Evolutionary conservation across 2,113 vertebrate species (phyloP), one percentile per base, ranked within the genome.

Genomic region (Glaucomys volans): DNA sequence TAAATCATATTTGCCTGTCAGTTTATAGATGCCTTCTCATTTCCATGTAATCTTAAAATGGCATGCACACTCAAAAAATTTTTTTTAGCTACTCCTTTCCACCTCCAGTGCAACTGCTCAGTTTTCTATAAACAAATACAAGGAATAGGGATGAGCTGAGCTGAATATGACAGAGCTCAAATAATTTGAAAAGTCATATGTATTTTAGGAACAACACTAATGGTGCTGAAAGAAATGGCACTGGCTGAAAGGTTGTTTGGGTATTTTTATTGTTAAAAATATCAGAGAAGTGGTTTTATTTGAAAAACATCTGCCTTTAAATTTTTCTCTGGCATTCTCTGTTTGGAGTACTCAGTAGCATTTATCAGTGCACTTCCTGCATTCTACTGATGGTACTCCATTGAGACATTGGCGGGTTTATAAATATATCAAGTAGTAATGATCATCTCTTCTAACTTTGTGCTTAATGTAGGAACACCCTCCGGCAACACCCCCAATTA

Each of bases 241-340:
- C n/a, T 67, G 69, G 32, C 47, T 62, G 32, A 77, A 80, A 72
- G 42, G 9, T 57, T 59, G 54, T 44, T 80, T 67, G 37, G 20
- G 32, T 92, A 32, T 86, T 84, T 95, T 71, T 95, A 79, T 80
- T 79, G 54, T 96, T 95, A 75, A 86, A 93, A 76, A 91, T 94
- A n/a, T 28, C 54, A 42, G 76, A 67, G 26, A 87, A 71, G 57
- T 72, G 95, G 32, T 92, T 86, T 86, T 47, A 35, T 80, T 87
- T 94, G 64, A 81, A 88, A 91, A 54, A 4, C 9, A 90, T 40
- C 47, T 82, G 13, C 37, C 66, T 76, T 96, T 79, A 62, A 84
- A 18, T 40, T 79, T 92, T 96, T 88, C 67, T 81, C 86, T 93
- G 76, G 8, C 42, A 37, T 92, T 37, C 69, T 47, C 80, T 82